Conservation (phyloP, 2,888 invertebrate species). For the Agonopterix subpropinquella region DNA sequence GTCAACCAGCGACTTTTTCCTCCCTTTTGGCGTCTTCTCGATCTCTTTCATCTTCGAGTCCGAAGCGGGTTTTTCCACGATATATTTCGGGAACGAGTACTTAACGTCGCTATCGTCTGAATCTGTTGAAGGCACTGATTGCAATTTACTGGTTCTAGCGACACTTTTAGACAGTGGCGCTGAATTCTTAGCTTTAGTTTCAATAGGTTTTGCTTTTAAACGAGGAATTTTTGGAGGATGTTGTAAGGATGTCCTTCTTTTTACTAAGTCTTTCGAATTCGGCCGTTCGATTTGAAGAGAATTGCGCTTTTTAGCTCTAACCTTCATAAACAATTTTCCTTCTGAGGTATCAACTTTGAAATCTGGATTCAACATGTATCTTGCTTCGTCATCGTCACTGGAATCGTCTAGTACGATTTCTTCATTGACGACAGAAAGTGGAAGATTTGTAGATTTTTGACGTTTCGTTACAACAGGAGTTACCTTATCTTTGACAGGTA, state of each 20-base stretch:
- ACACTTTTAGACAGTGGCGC: slow-evolving; percentile 22
- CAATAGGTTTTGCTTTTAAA: slow-evolving; percentile 44
- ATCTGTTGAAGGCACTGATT: slow-evolving; percentile 42
- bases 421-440: slow-evolving; percentile 18
- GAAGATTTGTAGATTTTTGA: slow-evolving; percentile 26
- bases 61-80: background rate
- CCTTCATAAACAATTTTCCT: slow-evolving; percentile 51
- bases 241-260: slow-evolving; percentile 55
- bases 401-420: slow-evolving; percentile 28
- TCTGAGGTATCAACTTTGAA: slow-evolving; percentile 37
- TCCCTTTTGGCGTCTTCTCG: slow-evolving; percentile 6
- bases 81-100: slow-evolving; percentile 57
- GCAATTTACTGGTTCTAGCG: slow-evolving; percentile 27
- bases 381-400: slow-evolving; percentile 59
- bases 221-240: slow-evolving; percentile 57
- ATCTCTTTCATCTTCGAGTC: slow-evolving; percentile 18
- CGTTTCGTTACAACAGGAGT: slow-evolving; percentile 36
- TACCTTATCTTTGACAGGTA: slow-evolving; percentile 29
- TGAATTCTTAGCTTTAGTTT: slow-evolving; percentile 21
- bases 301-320: slow-evolving; percentile 52
- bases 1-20: slow-evolving; percentile 35
- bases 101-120: slow-evolving; percentile 66
- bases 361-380: slow-evolving; percentile 65
- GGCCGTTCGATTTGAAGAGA: slow-evolving; percentile 62
- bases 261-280: slow-evolving; percentile 51